Conservation (phyloP, 2,888 invertebrate genomes). For the Margaritifera margaritifera region DNA sequence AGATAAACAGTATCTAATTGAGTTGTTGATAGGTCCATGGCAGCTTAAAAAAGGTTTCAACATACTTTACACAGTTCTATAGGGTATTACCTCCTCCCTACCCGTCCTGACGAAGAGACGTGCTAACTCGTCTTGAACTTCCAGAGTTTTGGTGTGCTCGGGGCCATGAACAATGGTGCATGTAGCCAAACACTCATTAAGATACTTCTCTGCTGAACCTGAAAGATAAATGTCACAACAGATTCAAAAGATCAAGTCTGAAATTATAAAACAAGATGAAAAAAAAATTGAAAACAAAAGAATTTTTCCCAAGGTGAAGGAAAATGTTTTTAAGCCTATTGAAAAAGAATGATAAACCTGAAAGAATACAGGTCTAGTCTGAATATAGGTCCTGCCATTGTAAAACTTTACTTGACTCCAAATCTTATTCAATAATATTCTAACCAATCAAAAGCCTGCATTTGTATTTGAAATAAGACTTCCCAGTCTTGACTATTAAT, state of each 20-base stretch:
- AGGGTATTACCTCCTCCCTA: slow-evolving; percentile 55
- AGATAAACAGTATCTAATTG: neutral
- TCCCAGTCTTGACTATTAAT: no score
- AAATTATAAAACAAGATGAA: neutral
- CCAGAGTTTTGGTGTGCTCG: slow-evolving; percentile 64
- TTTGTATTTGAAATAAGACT: no score
- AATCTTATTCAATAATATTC: no score
- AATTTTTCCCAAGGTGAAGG: no score
- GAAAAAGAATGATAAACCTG: no score
- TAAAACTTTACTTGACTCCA: no score
- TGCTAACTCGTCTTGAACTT: slow-evolving; percentile 69
- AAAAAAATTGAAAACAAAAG: neutral
- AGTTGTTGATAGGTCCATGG: neutral
- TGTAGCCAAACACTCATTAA: slow-evolving; percentile 66
- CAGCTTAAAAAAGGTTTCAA: neutral
- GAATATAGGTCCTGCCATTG: no score
- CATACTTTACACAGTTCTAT: no score
- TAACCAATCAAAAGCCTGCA: no score
- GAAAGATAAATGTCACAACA: slow-evolving; percentile 1
- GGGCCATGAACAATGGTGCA: slow-evolving; percentile 67
- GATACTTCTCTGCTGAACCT: slow-evolving; percentile 71
- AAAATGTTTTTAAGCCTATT: no score
- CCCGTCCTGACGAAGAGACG: slow-evolving; percentile 66
- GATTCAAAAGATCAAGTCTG: neutral
- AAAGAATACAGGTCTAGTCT: no score